Conservation (phyloP, 2,113 vertebrate species). For the Leptocoma aspasia region DNA sequence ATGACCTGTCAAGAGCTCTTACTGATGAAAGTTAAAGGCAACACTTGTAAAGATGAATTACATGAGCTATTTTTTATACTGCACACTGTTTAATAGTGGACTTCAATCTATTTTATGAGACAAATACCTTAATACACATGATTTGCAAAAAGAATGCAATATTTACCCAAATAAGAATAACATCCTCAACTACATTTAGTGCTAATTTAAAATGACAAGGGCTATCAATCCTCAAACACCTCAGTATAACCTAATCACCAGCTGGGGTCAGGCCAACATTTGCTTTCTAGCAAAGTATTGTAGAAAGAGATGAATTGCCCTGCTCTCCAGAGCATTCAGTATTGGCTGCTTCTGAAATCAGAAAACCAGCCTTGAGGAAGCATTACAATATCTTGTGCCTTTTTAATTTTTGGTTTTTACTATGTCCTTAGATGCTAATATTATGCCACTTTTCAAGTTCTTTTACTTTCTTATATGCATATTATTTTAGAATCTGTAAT, state of each 20-base stretch:
- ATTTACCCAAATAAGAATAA: slow-evolving; percentile 51
- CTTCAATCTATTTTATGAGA: slow-evolving; percentile 59
- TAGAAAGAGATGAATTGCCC: slow-evolving; percentile 43
- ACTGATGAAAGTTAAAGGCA: slow-evolving; percentile 47
- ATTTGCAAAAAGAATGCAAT: slow-evolving; percentile 49
- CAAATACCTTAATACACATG: slow-evolving; percentile 44
- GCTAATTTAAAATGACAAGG: slow-evolving; percentile 57
- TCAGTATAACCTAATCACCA: slow-evolving; percentile 62
- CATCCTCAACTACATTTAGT: slow-evolving; percentile 32
- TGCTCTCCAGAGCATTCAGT: slow-evolving; percentile 35
- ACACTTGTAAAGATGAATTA: slow-evolving; percentile 51
- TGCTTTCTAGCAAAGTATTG: slow-evolving; percentile 33
- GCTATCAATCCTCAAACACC: slow-evolving; percentile 45
- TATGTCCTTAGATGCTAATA: not conserved
- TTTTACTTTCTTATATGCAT: not conserved
- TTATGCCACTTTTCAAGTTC: not conserved
- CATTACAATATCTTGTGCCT: not conserved
- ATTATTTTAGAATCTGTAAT: not conserved
- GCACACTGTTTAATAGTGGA: slow-evolving; percentile 36
- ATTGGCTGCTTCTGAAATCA: slow-evolving; percentile 22
- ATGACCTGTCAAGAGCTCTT: slow-evolving; percentile 40
- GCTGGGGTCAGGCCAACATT: slow-evolving; percentile 66
- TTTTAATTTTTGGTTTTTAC: not conserved
- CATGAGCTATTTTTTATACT: slow-evolving; percentile 7
- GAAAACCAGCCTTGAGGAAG: slow-evolving; percentile 8